phyloP scores from a whole-genome alignment of 2,797 vertebrate genomes.

The Macropodus opercularis region DNA sequence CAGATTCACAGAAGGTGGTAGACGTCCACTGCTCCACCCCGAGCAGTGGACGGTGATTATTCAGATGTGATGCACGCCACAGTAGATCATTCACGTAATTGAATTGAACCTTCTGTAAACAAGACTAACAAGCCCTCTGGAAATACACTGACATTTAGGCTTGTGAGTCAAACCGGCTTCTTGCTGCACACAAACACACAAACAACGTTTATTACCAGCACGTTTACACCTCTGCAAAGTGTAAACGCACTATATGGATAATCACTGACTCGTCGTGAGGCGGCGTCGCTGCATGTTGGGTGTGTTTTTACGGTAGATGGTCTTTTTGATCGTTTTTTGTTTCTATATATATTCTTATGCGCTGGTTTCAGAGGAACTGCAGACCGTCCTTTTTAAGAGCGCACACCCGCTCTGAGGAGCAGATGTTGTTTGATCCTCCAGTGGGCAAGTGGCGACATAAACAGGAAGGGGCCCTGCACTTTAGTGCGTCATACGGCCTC shows the following conservation, averaged over 20 bases:
- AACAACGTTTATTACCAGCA: slow-evolving; percentile 1
- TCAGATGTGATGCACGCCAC: not conserved
- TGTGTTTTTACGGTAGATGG: not conserved
- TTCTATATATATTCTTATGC: slow-evolving; percentile 1
- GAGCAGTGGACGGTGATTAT: slow-evolving; percentile 8
- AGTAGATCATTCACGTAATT: slow-evolving; percentile 49
- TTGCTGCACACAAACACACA: slow-evolving; percentile 8
- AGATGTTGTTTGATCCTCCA: slow-evolving; percentile 64
- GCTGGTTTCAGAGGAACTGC: slow-evolving; percentile 7
- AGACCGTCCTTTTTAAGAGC: slow-evolving; percentile 24
- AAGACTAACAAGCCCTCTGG: slow-evolving; percentile 59
- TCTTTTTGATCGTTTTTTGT: not conserved
- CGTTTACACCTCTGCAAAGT: slow-evolving; percentile 6
- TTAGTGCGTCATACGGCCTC: slow-evolving; percentile 72
- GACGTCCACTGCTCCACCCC: no score
- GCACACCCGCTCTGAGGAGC: slow-evolving; percentile 31
- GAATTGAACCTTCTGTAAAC: slow-evolving; percentile 54
- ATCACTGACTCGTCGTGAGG: no score
- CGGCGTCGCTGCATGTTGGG: no score
- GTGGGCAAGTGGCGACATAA: slow-evolving; percentile 58
- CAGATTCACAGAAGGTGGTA: no score
- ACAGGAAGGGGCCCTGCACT: slow-evolving; percentile 74
- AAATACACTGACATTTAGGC: slow-evolving; percentile 61
- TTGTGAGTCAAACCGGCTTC: slow-evolving; percentile 33
- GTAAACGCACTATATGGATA: not conserved